These are phyloP conservation scores for Chionodraco myersi DNA, from an alignment of 2,113 vertebrate genomes.

Conservation along the genomic window DNA sequence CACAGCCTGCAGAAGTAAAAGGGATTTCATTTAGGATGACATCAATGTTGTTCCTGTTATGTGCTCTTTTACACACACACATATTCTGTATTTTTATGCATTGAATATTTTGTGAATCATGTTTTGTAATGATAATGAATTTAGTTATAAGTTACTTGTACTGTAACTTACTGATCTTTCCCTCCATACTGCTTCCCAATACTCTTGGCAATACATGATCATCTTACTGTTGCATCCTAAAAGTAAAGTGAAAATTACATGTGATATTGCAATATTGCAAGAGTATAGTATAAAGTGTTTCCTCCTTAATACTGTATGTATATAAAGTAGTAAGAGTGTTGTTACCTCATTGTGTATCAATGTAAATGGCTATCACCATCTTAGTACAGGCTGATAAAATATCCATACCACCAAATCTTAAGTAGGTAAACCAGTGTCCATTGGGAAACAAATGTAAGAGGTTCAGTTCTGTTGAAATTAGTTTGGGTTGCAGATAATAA, in stretches of 20 bases:
- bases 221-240: slow-evolving; percentile 22
- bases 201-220: slow-evolving; percentile 35
- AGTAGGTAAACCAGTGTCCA: too few relatives aligned
- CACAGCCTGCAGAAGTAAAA: not conserved
- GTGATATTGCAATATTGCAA: slow-evolving; percentile 28
- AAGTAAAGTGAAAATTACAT: slow-evolving; percentile 42
- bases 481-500: too few relatives aligned
- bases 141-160: not conserved
- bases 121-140: not conserved
- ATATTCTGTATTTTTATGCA: too few relatives aligned
- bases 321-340: not conserved
- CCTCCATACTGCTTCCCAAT: slow-evolving; percentile 12
- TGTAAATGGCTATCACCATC: not conserved
- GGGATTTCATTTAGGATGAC: not conserved
- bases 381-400: slow-evolving; percentile 4
- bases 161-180: slow-evolving; percentile 31
- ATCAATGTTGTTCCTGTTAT: too few relatives aligned
- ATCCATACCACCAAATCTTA: too few relatives aligned
- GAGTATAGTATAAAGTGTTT: not conserved
- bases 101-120: slow-evolving; percentile 9
- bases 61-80: too few relatives aligned
- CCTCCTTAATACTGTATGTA: not conserved
- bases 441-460: too few relatives aligned
- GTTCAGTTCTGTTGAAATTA: too few relatives aligned
- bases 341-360: slow-evolving; percentile 8